These are phyloP conservation scores for Melanargia galathea DNA, from an alignment of 2,888 invertebrate genomes.

Conservation along the genomic window DNA sequence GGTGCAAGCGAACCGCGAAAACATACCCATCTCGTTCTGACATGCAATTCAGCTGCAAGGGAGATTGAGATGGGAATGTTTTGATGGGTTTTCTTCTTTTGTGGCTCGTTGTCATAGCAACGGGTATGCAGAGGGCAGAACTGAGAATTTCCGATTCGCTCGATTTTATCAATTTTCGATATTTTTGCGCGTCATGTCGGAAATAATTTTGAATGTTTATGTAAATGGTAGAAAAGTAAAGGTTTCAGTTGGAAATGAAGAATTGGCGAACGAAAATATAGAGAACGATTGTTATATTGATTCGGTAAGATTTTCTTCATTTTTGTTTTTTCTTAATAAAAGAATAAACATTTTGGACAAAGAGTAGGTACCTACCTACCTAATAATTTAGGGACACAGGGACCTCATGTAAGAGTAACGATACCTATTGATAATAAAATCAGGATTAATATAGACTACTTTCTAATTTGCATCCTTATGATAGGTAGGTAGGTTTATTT, in stretches of 20 bases:
- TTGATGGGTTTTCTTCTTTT: slow-evolving; percentile 40
- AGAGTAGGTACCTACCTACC: not conserved
- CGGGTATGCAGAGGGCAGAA: slow-evolving; percentile 64
- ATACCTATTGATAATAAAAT: too few species aligned
- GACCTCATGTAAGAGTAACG: too few species aligned
- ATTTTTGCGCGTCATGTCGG: slow-evolving; percentile 66
- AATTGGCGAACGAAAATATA: slow-evolving; percentile 41
- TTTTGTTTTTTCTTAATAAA: slow-evolving; percentile 3
- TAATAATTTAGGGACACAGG: too few species aligned
- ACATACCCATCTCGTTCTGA: slow-evolving; percentile 49
- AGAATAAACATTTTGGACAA: not conserved
- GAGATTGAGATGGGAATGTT: slow-evolving; percentile 48
- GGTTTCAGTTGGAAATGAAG: slow-evolving; percentile 48
- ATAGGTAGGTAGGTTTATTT: too few species aligned
- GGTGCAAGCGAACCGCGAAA: slow-evolving; percentile 50
- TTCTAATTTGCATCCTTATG: too few species aligned
- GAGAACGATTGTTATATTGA: slow-evolving; percentile 55
- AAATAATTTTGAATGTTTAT: slow-evolving; percentile 56
- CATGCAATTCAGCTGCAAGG: slow-evolving; percentile 37
- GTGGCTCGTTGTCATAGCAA: slow-evolving; percentile 68
- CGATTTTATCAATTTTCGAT: slow-evolving; percentile 68
- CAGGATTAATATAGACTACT: too few species aligned
- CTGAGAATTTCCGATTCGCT: slow-evolving; percentile 67
- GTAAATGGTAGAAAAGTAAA: slow-evolving; percentile 50
- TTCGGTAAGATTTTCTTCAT: slow-evolving; percentile 54